Base-by-base conservation (phyloP, 1,140 invertebrate genomes). In the Mercenaria mercenaria region DNA sequence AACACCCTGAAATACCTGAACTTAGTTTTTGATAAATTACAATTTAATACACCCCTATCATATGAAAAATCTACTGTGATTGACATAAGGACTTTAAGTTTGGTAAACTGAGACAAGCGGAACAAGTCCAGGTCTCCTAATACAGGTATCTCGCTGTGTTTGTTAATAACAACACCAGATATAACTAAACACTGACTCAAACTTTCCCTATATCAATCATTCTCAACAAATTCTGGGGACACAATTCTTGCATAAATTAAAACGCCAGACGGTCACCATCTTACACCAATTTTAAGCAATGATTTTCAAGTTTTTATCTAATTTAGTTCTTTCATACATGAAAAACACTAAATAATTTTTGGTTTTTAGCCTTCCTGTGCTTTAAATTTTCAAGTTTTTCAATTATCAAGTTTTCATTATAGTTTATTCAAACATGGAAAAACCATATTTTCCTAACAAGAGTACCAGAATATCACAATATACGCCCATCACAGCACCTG, bases 41-140 rank as follows among this genome's bases (percentile, higher is more conserved):
- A 52, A 79, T 79, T 79, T 59, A 79, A 79, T 79, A 79, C 32
- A 52, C 47, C 50, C 29, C 10, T 79, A 79, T 79, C 76, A 79
- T 56, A 52, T 56, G 76, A 79, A 59, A 37, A 59, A 76, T 76
- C 43, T 76, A 50, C 50, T 6, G 11, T 79, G 76, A 79, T 79
- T 79, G 76, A 79, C 76, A 79, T 47, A 50, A 26, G 32, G 34
- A 72, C 67, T 39, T 72, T 23, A 72, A 37, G 29, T 72, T 72
- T 72, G n/a, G 67, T 72, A 72, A 72, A 72, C 67, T n/a, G 67
- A 72, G 67, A 72, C 67, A 23, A 39, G 3, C 23, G 3, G 34
- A 72, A 72, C 67, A 39, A 72, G 32, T 72, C 34, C 15, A 72
- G 10, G 37, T 72, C 67, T 72, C 67, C n/a, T 18, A 3, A 72